Evolutionary conservation across 2,888 invertebrate genomes (phyloP).

Genomic region (Ctena decussata): DNA sequence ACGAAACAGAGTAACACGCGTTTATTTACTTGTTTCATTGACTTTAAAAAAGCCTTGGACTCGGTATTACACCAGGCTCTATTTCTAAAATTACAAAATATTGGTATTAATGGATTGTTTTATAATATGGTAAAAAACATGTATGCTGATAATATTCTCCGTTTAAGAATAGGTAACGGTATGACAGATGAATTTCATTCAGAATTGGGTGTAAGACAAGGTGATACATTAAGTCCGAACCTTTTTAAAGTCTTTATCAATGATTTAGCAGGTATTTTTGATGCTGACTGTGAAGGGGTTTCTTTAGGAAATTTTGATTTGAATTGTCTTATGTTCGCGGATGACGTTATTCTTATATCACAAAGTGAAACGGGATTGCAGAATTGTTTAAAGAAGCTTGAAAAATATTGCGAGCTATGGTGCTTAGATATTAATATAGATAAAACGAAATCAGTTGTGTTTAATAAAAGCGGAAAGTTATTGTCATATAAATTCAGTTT

Average conservation of each 20-base stretch:
- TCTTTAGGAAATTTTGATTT: not conserved
- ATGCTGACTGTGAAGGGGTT: not conserved
- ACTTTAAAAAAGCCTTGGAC: constrained; percentile 10
- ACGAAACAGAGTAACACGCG: not conserved
- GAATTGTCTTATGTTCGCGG: not conserved
- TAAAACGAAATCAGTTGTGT: too few relatives aligned
- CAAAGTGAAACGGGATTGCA: not conserved
- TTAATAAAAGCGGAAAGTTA: too few relatives aligned
- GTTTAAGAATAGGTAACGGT: not conserved
- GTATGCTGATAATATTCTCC: not conserved
- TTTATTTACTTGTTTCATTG: not conserved
- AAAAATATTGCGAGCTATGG: too few relatives aligned
- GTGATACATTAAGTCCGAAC: constrained; percentile 16
- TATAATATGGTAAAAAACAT: not conserved
- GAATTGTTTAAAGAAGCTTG: not conserved
- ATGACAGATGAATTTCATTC: constrained; percentile 3
- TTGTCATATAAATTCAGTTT: too few relatives aligned
- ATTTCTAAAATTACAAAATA: not conserved
- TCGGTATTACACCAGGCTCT: constrained; percentile 5
- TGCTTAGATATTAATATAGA: too few relatives aligned
- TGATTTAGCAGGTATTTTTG: not conserved
- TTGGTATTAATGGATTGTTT: not conserved
- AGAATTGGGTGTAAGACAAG: constrained; percentile 10
- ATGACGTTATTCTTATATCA: not conserved
- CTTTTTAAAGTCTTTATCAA: constrained; percentile 14